Evolutionary conservation across 2,113 vertebrate genomes (phyloP), one percentile per base, ranked within the genome.

Genomic region (Mesocricetus auratus): DNA sequence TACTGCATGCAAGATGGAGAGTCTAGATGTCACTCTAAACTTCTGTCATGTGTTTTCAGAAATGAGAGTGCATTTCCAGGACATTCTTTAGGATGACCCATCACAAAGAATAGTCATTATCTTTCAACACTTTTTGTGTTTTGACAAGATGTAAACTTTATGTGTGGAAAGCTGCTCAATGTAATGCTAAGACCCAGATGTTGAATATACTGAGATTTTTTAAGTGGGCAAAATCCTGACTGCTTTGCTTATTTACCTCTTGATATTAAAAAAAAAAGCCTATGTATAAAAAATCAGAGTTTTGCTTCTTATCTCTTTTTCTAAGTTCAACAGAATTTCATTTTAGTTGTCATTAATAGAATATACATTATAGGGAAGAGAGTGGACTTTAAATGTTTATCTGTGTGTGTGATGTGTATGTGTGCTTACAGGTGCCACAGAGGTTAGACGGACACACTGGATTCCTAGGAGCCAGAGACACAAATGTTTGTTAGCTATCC

Each of bases 41-140:
- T 93, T 94, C 90, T 96, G 45, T 62, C 94, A 33, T 97, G 21
- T 82, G 87, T 91, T 97, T 26, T 96, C 93, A 96, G 47, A 77
- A 90, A 87, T 89, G 66, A 68, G 68, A 50, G 42, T 89, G 45
- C 62, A 81, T 93, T 94, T 97, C 88, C 88, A 89, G 89, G 73
- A 90, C 96, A 92, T 98, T 91, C 73, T 96, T 97, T 92, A 89
- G 21, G 7, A 45, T 42, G 45, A 33, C 77, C 77, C 71, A 78
- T 96, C 17, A 82, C 90, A 97, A 64, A 58, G 86, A 96, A 10
- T 17, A 92, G n/a, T n/a, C 69, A 36, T 92, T 96, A 64, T 89
- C 89, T 96, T 96, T 96, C 88, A 96, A 81, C 26, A 85, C 66
- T 64, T 95, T 82, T 69, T 94, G 45, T 50, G 89, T 95, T 91